A percentile compares a stretch with the other conserved stretches of the same genome.
Conservation (phyloP, 2,113 vertebrate genomes). For the Ailuropoda melanoleuca region DNA sequence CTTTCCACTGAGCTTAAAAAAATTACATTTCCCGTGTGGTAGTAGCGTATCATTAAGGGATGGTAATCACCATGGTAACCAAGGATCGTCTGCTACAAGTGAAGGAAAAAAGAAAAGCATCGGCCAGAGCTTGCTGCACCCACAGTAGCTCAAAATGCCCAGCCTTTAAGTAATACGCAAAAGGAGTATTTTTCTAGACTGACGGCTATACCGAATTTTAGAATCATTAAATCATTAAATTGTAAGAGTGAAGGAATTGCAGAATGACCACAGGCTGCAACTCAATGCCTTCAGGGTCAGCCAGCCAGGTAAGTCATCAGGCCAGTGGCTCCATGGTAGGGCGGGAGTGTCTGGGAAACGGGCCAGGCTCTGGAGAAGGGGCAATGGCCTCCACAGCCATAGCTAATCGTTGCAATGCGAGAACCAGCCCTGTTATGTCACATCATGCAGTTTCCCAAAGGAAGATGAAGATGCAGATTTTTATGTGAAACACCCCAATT, state of each 20-base stretch:
- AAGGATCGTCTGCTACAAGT: constrained; percentile 42
- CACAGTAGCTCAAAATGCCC: constrained; percentile 34
- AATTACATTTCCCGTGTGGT: constrained; percentile 28
- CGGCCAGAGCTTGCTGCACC: constrained; percentile 17
- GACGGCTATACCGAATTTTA: constrained; percentile 16
- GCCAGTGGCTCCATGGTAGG: rapidly evolving
- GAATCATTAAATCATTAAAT: background rate
- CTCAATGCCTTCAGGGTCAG: background rate
- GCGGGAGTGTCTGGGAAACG: background rate
- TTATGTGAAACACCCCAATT: background rate
- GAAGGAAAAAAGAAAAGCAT: constrained; percentile 53
- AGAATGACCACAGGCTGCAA: too few species aligned
- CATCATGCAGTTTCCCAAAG: background rate
- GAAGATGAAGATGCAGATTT: background rate
- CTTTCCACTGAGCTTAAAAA: constrained; percentile 2
- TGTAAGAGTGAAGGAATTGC: background rate
- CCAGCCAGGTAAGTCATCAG: background rate
- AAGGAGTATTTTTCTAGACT: constrained; percentile 24
- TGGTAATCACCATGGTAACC: constrained; percentile 68
- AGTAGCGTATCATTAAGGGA: constrained; percentile 40
- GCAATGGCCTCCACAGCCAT: background rate
- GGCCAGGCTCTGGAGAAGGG: background rate
- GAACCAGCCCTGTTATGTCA: background rate
- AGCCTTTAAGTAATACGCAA: constrained; percentile 24
- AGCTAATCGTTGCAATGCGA: background rate